Base-by-base conservation (phyloP, 2,888 invertebrate genomes). In the Syrista parreyssii region DNA sequence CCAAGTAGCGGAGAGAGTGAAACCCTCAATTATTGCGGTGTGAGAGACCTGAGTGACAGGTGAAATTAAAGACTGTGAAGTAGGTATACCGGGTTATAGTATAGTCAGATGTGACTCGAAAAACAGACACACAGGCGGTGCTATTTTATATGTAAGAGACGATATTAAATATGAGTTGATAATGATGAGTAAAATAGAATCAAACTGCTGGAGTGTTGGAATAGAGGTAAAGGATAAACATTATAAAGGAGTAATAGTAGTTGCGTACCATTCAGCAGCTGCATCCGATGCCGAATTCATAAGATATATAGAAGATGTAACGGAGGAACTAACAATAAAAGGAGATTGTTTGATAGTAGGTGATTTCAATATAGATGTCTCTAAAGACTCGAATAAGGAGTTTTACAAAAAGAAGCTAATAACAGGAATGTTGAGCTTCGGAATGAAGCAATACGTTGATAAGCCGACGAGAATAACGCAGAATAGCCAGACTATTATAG, bases 281-380 rank as follows among this genome's bases (percentile, higher is more conserved):
- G 72, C 80, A 31, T 78, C 79, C 12, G 81, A 82, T 79, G 78
- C 78, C 11, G 75, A 78, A 6, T 82, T 79, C 76, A 73, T 81
- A 68, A 71, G 73, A 72, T 71, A 55, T 12, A 23, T 79, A 32
- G 80, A 74, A 30, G 69, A 76, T 15, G 15, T 79, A n/a, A 36
- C 33, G 1, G 77, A 79, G 31, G 77, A 75, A 30, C 34, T 78
- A 30, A 73, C n/a, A 31, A 75, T 77, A 68, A 77, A 74, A 76
- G 80, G 75, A 40, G 74, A 73, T 0, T 80, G 73, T 80, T 4
- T 80, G 40, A 55, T 77, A 69, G 31, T 77, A 68, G 76, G 74
- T 11, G 76, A 76, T 36, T 80, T 80, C 75, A 77, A 78, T 55
- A 75, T 78, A 68, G 73, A 78, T 75, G 36, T 74, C 1, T 68